Conservation (phyloP, 2,113 vertebrate species). For the Donacobius atricapilla region DNA sequence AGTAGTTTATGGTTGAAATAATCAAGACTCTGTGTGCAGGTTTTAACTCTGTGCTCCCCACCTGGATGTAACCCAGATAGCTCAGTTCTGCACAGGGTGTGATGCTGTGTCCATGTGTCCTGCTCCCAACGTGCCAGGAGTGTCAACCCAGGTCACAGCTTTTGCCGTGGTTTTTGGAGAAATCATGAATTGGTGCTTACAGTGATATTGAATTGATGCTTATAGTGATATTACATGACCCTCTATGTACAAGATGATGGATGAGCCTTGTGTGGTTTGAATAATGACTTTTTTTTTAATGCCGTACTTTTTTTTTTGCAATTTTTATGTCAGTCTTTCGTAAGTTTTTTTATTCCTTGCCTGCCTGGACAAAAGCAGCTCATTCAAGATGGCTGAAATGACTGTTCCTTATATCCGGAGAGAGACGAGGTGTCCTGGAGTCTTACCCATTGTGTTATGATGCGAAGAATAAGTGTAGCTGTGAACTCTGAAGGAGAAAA, state of each 20-base stretch:
- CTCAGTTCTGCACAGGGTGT: neutral
- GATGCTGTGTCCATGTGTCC: neutral
- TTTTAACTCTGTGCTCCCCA: conserved; percentile 17
- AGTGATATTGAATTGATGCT: neutral
- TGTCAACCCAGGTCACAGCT: neutral
- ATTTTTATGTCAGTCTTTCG: neutral
- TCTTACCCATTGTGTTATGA: neutral
- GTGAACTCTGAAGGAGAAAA: neutral
- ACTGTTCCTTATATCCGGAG: neutral
- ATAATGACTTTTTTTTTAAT: conserved; percentile 21
- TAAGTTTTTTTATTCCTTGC: neutral
- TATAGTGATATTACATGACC: neutral
- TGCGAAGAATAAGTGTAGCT: neutral
- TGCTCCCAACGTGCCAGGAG: neutral
- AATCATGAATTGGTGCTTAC: neutral
- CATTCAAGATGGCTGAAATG: neutral
- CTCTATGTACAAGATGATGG: neutral
- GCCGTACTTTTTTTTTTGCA: neutral
- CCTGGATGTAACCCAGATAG: neutral
- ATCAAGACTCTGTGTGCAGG: neutral
- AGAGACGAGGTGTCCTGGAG: neutral
- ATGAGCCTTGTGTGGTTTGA: conserved; percentile 25
- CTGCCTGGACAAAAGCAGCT: neutral
- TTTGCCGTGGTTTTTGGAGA: neutral
- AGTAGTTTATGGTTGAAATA: conserved; percentile 34